Evolutionary conservation across 2,113 vertebrate genomes (phyloP), one percentile per base, ranked within the genome.

Genomic region (Barnardius zonarius): DNA sequence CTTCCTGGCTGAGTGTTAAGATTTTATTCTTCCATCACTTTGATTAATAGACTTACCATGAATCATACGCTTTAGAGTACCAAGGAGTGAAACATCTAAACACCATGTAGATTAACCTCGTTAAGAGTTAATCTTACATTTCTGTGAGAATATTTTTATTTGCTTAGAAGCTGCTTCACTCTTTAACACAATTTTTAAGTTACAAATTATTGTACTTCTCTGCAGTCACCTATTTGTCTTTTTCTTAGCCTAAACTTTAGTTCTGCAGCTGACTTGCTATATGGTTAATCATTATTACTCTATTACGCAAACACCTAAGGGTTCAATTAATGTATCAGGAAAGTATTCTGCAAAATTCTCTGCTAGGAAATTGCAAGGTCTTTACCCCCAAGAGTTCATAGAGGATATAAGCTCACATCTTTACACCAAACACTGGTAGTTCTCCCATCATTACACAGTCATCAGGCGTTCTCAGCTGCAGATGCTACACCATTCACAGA

Each of bases 1-100:
- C 91, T 97, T 98, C 96, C 97, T 95, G 95, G 95, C 95, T 96
- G 94, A 97, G 75, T 61, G 69, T 83, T 85, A 97, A 94, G 83
- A 96, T 97, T 97, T 97, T 97, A 79, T 95, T 96, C 88, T 97
- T 97, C 96, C 91, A 94, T 91, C 92, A 95, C 74, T 95, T 96
- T 97, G 96, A 98, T 97, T 96, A 97, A 97, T 97, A 96, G 93
- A 83, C 72, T 93, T 94, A 75, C 81, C 93, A 61, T 35, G 95
- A 95, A 95, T 91, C 54, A 72, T 89, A 51, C 54, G 10, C 92
- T 84, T 96, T 48, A 94, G 79, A 96, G 83, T 25, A 95, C 78
- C 75, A 86, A 96, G 85, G 88, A 96, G 61, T 82, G 46, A 85
- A 94, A 80, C 78, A 92, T 85, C 76, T 72, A 89, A 96, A 73